Base-by-base conservation (phyloP, 2,888 invertebrate species). In the Lithophane socia region DNA sequence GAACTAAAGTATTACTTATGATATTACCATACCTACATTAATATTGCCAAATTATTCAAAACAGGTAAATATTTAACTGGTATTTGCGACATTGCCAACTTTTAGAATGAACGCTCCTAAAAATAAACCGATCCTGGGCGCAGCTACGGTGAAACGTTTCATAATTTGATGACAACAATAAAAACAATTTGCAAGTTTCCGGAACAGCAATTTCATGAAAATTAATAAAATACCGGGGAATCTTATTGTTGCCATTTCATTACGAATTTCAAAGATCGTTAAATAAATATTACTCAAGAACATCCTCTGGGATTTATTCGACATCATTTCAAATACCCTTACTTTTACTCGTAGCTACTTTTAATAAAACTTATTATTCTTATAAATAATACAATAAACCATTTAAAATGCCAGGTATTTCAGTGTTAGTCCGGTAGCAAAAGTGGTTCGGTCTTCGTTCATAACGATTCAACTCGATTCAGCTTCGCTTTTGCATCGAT, bases 181-280 rank as follows among this genome's bases (percentile, higher is more conserved):
- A 66, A 70, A 68, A 56, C 24, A 68, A 69, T 61, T 75, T 61
- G 2, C 47, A 72, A 84, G 56, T 84, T 69, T 58, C 24, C 18
- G 58, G 56, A 58, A 80, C 69, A 84, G 68, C 61, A 65, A 69
- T 75, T 66, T 83, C 63, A 67, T 61, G 65, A 42, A 24, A 24
- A 54, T 64, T 72, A 58, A 65, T 69, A 58, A 83, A 82, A 52
- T 71, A 54, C 49, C 24, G 37, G 12, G 12, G 1, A 67, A 42
- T 67, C 13, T 67, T 63, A 70, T 66, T 73, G 24, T 60, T 63
- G 21, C 24, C 58, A n/a, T 84, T 68, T 60, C 54, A 44, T 49
- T 65, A 3, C 64, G 49, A 71, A 71, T 82, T 68, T 63, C 29
- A 49, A 68, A 37, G 47, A 56, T 56, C 21, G 37, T 83, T 81